Conservation (phyloP, 2,888 invertebrate genomes). For the Drosophila basisetae region DNA sequence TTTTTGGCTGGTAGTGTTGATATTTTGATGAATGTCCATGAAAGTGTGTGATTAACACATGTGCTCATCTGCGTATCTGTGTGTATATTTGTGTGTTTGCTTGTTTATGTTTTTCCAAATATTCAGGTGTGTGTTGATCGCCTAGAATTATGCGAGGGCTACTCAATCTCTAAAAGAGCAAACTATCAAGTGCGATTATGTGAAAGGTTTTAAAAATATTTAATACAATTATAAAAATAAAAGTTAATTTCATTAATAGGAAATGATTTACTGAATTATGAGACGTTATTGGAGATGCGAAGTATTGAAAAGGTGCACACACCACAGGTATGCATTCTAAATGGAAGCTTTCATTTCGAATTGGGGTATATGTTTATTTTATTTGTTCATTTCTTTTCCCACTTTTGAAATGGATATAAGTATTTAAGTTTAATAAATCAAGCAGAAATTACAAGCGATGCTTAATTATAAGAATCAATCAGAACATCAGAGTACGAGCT, state of each 20-base stretch:
- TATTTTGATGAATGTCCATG: slow-evolving; percentile 66
- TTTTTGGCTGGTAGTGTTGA: slow-evolving; percentile 68
- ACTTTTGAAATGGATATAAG: too few relatives aligned
- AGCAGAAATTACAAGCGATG: too few relatives aligned
- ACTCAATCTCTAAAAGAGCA: background rate
- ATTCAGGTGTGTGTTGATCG: background rate
- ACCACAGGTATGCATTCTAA: background rate
- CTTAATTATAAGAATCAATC: too few relatives aligned
- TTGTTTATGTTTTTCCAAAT: background rate
- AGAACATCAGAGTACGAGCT: too few relatives aligned
- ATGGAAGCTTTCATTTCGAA: background rate
- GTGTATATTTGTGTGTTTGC: slow-evolving; percentile 2
- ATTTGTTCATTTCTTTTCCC: too few relatives aligned
- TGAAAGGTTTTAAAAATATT: background rate
- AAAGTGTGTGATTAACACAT: slow-evolving; percentile 38
- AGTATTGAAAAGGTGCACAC: background rate
- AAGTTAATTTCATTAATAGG: background rate
- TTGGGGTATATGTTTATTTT: background rate
- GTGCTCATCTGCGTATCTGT: background rate
- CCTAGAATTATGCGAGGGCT: background rate
- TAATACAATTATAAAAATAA: background rate
- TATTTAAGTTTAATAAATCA: too few relatives aligned
- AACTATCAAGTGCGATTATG: too few relatives aligned
- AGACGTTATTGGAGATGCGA: background rate
- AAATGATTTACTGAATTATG: background rate